Conservation (phyloP, 2,888 invertebrate species). For the Cepaea hortensis region DNA sequence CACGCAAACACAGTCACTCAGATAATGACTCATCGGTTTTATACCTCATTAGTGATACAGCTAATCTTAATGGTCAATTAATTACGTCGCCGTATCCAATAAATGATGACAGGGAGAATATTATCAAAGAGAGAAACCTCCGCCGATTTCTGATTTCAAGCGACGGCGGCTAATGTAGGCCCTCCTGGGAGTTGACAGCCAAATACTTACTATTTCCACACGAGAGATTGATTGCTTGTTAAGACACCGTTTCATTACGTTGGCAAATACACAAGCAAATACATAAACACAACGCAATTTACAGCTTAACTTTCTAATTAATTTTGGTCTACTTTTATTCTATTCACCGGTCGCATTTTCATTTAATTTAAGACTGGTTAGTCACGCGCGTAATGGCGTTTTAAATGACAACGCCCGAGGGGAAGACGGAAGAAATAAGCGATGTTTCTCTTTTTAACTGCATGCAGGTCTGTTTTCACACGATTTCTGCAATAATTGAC, state of each 20-base stretch:
- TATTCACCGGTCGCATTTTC: background rate
- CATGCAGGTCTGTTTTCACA: background rate
- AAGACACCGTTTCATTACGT: background rate
- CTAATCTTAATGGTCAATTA: background rate
- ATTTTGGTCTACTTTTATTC: too few relatives aligned
- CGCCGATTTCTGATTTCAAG: background rate
- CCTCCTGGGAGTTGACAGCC: background rate
- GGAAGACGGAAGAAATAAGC: too few relatives aligned
- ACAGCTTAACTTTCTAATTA: background rate
- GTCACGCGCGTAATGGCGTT: background rate
- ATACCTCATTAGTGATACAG: background rate
- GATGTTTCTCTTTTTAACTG: background rate
- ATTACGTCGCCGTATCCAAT: background rate
- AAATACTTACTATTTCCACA: background rate
- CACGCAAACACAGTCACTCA: too few relatives aligned
- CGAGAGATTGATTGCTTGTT: constrained; percentile 19
- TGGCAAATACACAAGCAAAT: background rate
- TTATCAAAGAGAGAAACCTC: background rate
- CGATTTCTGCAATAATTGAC: background rate
- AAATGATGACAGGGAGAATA: background rate
- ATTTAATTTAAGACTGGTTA: constrained; percentile 18
- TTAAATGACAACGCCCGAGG: constrained; percentile 1
- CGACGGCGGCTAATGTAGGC: background rate
- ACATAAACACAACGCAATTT: background rate
- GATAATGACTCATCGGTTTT: too few relatives aligned